Base-by-base conservation (phyloP, 2,888 invertebrate genomes). In the Gasteruption jaculator region DNA sequence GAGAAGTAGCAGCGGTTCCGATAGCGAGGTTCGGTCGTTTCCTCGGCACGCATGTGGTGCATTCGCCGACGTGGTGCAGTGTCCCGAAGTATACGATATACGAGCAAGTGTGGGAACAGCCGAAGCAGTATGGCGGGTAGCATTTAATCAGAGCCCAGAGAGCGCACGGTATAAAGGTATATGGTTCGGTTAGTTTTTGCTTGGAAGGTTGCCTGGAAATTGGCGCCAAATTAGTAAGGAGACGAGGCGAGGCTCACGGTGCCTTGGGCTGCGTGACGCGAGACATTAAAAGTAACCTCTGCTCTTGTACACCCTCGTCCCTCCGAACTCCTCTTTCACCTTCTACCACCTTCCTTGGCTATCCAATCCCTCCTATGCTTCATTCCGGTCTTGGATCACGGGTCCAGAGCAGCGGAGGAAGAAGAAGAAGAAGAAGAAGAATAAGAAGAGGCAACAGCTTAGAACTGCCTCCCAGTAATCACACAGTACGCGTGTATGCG, bases 161-260 rank as follows among this genome's bases (percentile, higher is more conserved):
- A 57, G 57, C 55, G 55, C 54, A 56, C 46, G 49, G 46, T 53
- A 51, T 57, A 52, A 52, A 58, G 55, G 55, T 60, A 64, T 64
- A 68, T 64, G 68, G 67, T 64, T 64, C 66, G 68, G 67, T 69
- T 65, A 67, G 65, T 68, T 69, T 70, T 69, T 70, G 68, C 69
- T 56, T 60, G 65, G 63, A 67, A 64, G 66, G 69, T 65, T 67
- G 66, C 60, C 53, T 68, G 68, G 65, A 69, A 70, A 70, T 70
- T 70, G 70, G 69, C 68, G 70, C 69, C 69, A 70, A 70, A 69
- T 70, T 70, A 69, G 70, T 70, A 66, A 69, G 69, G 66, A 69
- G 64, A 64, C 63, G 60, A 61, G 61, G 61, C 59, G 58, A 58
- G 61, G 57, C 56, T 53, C 55, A 49, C 50, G 55, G 49, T 56